Conservation (phyloP, 1,140 invertebrate genomes). For the Macrosteles quadrilineatus region DNA sequence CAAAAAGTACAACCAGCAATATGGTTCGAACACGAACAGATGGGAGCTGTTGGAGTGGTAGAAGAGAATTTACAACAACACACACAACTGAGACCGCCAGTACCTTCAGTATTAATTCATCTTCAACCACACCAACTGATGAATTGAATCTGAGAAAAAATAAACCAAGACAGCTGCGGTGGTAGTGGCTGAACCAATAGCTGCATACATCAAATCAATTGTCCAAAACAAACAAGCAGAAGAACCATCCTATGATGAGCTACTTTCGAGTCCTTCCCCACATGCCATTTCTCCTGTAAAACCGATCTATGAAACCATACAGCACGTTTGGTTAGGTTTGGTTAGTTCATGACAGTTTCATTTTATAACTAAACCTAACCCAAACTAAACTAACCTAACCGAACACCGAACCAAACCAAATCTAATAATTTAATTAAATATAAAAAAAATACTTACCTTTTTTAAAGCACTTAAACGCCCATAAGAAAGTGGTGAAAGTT, state of each 20-base stretch:
- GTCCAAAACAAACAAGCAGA: background rate
- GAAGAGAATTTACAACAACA: background rate
- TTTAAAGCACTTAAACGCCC: no score
- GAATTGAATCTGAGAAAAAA: conserved; percentile 1
- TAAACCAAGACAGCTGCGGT: background rate
- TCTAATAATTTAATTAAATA: no score
- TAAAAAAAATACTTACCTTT: no score
- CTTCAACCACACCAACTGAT: background rate
- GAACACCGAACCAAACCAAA: no score
- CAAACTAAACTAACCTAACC: no score
- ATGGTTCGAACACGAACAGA: background rate
- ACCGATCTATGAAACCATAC: no score
- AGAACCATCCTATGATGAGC: conserved; percentile 4
- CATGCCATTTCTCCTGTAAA: no score
- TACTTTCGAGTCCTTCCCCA: background rate
- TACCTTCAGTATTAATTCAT: no score
- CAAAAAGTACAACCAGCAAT: conserved; percentile 23
- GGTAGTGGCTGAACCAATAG: conserved; percentile 18
- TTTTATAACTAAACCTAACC: no score
- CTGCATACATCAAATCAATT: conserved; percentile 1
- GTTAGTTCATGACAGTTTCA: no score
- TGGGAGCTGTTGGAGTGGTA: background rate
- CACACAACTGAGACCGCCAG: background rate
- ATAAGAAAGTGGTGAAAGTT: no score
- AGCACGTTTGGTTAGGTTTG: no score